Base-by-base conservation (phyloP, 2,888 invertebrate genomes). In the Operophtera brumata region DNA sequence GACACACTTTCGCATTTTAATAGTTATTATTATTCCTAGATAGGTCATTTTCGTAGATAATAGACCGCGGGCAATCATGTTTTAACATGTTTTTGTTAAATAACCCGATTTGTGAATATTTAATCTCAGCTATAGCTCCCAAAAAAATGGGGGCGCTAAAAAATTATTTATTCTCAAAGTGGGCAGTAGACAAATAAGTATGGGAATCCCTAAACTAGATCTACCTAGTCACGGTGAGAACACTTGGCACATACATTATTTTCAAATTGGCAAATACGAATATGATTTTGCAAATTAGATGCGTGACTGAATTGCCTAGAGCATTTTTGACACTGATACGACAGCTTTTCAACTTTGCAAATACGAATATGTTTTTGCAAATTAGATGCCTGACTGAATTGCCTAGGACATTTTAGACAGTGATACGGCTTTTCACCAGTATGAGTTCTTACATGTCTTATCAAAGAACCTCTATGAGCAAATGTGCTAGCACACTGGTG, bases 361-460 rank as follows among this genome's bases (percentile, higher is more conserved):
- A 12, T 8, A 13, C 10, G 28, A n/a, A 30, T 12, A 36, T 54
- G 54, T 25, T 49, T 49, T 11, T n/a, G 10, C 20, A 54, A 13
- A 36, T 49, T 54, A 8, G 48, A 54, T 13, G 12, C 13, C 48
- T 54, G 49, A 36, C 1, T 12, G 14, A 49, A 49, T 26, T n/a
- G 7, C 10, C 20, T 45, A 7, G 49, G 41, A 34, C 54, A 54
- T n/a, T 6, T 46, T 1, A 36, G 28, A 12, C 54, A 54, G 3
- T 36, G 25, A 25, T 41, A 54, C 6, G 54, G 54, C 13, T 41
- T 54, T 32, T 48, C 48, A n/a, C 48, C 54, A 0, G 48, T 44
- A 20, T 54, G 54, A 1, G 12, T 48, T 13, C 48, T 30, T 0
- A 30, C 12, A 26, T 54, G 54, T 9, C 54, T 14, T 25, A 7